Evolutionary conservation across 1,140 invertebrate genomes (phyloP).

Genomic region (Ganaspis sp.): DNA sequence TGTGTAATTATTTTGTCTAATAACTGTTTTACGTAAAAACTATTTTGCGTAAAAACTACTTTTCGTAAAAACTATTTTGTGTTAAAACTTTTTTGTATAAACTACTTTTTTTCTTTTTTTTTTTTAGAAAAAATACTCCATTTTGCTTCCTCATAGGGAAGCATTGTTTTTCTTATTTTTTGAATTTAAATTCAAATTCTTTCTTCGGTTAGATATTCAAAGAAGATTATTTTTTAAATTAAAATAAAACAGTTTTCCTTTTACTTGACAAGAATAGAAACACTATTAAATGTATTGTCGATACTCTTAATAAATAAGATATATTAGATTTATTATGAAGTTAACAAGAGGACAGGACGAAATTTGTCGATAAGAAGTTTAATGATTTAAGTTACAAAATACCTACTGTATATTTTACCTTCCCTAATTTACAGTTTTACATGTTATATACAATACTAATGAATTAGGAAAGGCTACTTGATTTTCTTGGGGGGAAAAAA

Average conservation of each 20-base stretch:
- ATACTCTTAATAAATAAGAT: background rate
- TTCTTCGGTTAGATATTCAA: background rate
- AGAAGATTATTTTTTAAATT: too few relatives aligned
- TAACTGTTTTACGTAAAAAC: too few relatives aligned
- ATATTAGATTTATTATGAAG: conserved; percentile 23
- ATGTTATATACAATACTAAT: conserved; percentile 47
- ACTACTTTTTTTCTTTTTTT: too few relatives aligned
- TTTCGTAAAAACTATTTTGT: too few relatives aligned
- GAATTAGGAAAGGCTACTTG: too few relatives aligned
- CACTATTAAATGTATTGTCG: conserved; percentile 14
- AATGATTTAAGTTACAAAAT: conserved; percentile 44
- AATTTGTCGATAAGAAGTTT: background rate
- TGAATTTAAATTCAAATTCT: background rate
- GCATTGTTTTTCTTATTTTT: too few relatives aligned
- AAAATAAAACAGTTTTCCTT: conserved; percentile 40
- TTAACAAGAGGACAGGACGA: conserved; percentile 23
- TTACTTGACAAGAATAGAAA: conserved; percentile 58
- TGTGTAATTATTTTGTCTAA: too few relatives aligned
- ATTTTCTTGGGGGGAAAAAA: conserved; percentile 40
- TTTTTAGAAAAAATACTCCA: too few relatives aligned
- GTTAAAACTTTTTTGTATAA: too few relatives aligned
- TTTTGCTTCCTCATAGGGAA: background rate
- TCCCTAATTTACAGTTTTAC: conserved; percentile 62
- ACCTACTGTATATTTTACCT: conserved; percentile 55
- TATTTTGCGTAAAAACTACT: too few relatives aligned